phyloP scores from a whole-genome alignment of 2,797 vertebrate species.

The Alauda arvensis region DNA sequence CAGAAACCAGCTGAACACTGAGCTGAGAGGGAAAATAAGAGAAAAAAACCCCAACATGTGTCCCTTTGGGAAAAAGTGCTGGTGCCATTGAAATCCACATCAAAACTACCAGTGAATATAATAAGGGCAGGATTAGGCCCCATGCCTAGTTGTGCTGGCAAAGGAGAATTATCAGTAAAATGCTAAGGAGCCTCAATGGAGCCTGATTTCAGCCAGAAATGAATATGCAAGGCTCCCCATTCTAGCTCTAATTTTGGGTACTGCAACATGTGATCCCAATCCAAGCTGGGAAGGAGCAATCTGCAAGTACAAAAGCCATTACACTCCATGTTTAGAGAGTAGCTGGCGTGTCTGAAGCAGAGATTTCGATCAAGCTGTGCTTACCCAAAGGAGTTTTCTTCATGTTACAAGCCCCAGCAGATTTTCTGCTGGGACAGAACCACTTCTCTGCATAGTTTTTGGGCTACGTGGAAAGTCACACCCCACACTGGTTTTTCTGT shows the following conservation, averaged over 20 bases:
- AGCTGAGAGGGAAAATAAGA: neutral
- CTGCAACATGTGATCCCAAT: neutral
- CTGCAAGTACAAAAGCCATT: neutral
- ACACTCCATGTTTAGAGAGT: neutral
- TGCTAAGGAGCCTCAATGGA: neutral
- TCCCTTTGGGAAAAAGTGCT: neutral
- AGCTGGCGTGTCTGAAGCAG: neutral
- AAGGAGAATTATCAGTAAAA: slow-evolving; percentile 17
- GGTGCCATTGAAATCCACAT: slow-evolving; percentile 39
- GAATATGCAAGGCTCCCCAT: neutral
- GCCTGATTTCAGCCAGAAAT: slow-evolving; percentile 17
- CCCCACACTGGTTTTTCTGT: neutral
- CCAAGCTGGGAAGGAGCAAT: neutral
- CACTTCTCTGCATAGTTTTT: neutral
- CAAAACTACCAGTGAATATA: slow-evolving; percentile 39
- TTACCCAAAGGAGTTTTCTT: slow-evolving; percentile 4
- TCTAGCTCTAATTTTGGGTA: slow-evolving; percentile 10
- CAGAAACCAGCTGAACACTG: neutral
- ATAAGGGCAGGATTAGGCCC: slow-evolving; percentile 18
- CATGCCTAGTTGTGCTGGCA: slow-evolving; percentile 3
- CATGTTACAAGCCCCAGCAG: neutral
- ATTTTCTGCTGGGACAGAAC: neutral
- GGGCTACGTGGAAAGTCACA: neutral
- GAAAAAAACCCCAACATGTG: too few species aligned
- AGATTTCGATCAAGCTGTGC: neutral